A percentile compares a stretch with the other conserved stretches of the same genome.
phyloP scores from a whole-genome alignment of 1,140 invertebrate genomes.

The Penaeus chinensis region DNA sequence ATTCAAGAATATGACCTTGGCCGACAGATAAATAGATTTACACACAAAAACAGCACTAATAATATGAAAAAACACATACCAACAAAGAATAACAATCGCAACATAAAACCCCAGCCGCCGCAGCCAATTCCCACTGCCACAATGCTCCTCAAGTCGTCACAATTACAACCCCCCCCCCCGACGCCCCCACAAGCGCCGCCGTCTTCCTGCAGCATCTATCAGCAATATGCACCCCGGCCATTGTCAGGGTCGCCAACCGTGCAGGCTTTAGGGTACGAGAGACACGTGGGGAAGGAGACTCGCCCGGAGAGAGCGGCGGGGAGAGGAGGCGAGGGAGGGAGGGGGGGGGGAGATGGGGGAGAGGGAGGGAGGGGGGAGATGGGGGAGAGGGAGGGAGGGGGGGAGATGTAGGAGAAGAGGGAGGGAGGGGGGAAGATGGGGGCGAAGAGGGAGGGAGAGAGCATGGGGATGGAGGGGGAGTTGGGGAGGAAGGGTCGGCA shows the following conservation, averaged over 20 bases:
- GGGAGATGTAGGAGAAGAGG: background rate
- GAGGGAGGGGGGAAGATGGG: background rate
- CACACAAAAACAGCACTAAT: too few species aligned
- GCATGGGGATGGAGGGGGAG: background rate
- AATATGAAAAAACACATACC: too few species aligned
- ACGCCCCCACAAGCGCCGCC: background rate
- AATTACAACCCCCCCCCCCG: too few species aligned
- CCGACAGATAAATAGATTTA: too few species aligned
- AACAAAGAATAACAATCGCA: too few species aligned
- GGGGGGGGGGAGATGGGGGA: background rate
- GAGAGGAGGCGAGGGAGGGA: background rate
- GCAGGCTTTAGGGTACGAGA: background rate
- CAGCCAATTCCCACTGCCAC: too few species aligned
- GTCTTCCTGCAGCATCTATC: conserved; percentile 39
- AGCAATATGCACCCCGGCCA: conserved; percentile 19
- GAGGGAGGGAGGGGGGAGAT: background rate
- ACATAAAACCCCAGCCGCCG: too few species aligned
- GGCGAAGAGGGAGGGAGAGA: background rate
- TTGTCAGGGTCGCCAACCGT: conserved; percentile 15
- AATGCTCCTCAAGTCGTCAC: too few species aligned
- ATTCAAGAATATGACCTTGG: too few species aligned
- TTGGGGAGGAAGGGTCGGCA: background rate
- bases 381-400: background rate
- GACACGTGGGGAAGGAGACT: background rate
- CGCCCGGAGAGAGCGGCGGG: background rate